Evolutionary conservation across 2,113 vertebrate species (phyloP), one percentile per base, ranked within the genome.

Genomic region (Oncorhynchus clarkii): DNA sequence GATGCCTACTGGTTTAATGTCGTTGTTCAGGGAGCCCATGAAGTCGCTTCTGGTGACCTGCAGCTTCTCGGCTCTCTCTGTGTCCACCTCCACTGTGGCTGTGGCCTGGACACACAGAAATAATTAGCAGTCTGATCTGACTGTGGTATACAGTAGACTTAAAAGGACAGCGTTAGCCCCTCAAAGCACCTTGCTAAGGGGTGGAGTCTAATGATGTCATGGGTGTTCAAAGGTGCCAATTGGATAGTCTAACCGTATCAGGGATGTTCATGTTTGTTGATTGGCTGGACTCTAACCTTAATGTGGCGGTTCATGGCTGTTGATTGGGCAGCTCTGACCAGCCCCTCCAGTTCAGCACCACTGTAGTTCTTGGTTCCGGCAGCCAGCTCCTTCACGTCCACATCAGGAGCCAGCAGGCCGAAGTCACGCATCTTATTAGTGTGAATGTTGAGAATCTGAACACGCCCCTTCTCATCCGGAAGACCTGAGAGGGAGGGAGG

Each of bases 241-340:
- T 45, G 2, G 9, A 45, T 45, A 45, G 8, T 45, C 8, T 45
- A 45, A 45, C 39, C 39, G 18, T 57, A 57, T 20, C 54, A 57
- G 26, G 62, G 22, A 29, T 70, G 24, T 51, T 71, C 3, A 27
- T 12, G 18, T 74, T 8, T 29, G 1, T 13, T 2, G 5, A 60
- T 27, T 12, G 14, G 69, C 8, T 2, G 29, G 24, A 54, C 7
- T 31, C 88, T 90, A 85, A 99, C 98, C 96, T 99, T 99, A 79
- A 99, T 99, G 85, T 98, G 98, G 9, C 98, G 95, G 92, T 99
- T 99, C 98, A 99, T 99, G 74, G 98, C 98, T 0, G 98, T 99
- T 70, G 97, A 99, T 85, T 99, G 98, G 0, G 98, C 98, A 3
- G 98, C 98, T 83, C 97, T 92, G 83, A 99, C 98, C 72, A 99